These are phyloP conservation scores for Theodoxus fluviatilis DNA, from an alignment of 2,888 invertebrate genomes.

Conservation along the genomic window DNA sequence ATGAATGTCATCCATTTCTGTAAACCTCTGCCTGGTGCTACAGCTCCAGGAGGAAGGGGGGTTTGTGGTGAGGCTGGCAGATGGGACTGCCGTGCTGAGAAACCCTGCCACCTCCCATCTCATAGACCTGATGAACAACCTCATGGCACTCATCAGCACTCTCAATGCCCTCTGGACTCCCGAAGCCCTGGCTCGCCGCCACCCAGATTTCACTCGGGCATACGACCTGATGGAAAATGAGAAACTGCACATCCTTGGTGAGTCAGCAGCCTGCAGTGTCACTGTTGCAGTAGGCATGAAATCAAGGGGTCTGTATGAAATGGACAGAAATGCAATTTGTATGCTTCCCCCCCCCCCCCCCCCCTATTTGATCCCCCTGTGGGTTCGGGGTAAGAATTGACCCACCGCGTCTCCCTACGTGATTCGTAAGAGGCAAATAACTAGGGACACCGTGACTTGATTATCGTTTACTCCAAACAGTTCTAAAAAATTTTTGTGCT, in stretches of 20 bases:
- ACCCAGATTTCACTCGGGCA: constrained; percentile 74
- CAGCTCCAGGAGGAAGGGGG: constrained; percentile 81
- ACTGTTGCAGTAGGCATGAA: too few relatives aligned
- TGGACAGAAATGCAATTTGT: too few relatives aligned
- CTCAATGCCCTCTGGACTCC: constrained; percentile 83
- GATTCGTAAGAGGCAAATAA: too few relatives aligned
- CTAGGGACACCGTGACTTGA: too few relatives aligned
- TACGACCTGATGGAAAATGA: constrained; percentile 80
- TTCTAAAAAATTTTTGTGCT: too few relatives aligned
- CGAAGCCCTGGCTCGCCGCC: constrained; percentile 69
- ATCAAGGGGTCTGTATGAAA: too few relatives aligned
- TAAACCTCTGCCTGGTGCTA: not conserved
- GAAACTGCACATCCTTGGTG: constrained; percentile 67
- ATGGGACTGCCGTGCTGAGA: constrained; percentile 81
- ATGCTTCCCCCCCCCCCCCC: too few relatives aligned
- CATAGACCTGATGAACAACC: constrained; percentile 80
- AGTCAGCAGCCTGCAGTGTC: too few relatives aligned
- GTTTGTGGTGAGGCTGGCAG: constrained; percentile 79
- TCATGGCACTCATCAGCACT: constrained; percentile 77
- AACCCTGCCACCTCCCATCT: constrained; percentile 88
- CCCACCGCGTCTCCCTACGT: too few relatives aligned
- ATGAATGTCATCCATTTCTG: not conserved
- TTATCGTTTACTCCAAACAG: too few relatives aligned
- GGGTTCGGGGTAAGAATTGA: too few relatives aligned
- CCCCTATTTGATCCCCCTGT: too few relatives aligned